Evolutionary conservation across 1,140 invertebrate species (phyloP), one percentile per base, ranked within the genome.

Genomic region (Hesperophylax magnus): DNA sequence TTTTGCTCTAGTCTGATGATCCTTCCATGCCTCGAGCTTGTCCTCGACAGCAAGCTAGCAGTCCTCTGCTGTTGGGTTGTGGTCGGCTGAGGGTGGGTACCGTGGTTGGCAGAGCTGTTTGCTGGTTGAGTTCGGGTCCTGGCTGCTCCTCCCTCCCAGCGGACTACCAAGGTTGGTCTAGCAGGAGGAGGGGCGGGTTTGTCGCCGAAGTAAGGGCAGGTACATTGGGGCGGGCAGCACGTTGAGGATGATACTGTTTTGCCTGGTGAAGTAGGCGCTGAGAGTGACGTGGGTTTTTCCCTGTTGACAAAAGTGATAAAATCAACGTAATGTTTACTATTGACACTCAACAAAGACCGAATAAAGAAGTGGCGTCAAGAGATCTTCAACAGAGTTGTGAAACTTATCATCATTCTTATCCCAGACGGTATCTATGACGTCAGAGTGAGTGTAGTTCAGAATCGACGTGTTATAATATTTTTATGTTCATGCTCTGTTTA

Each of bases 1-100:
- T 98, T 98, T 85, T 97, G 96, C 86, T 98, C 97, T 47, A 96
- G 88, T 0, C 94, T 90, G 63, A 97, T 93, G 78, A 96, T 96
- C 24, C 95, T 88, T 0, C 95, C 95, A 85, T 97, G 95, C 0
- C 95, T 90, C 4, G 95, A 95, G 1, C 95, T 95, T 82, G 94
- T 96, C 27, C 94, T 88, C 15, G 94, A 96, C 18, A 96, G 93
- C 1, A 96, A 94, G 86, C 94, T 95, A 90, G 89, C 9, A 89
- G 89, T 1, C 20, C 58, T 77, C 77, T 56, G 71, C 79, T 53
- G 78, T 47, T 20, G 69, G 34, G 91, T 91, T 1, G 89, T 86
- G 4, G 86, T 83, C 0, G 85, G 84, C 5, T 87, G 79, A 34
- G 54, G n/a, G 56, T 85, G 24, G 88, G 85, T 0, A 86, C 86